A percentile compares a stretch with the other conserved stretches of the same genome.
These are phyloP conservation scores for Synanthedon andrenaeformis DNA, from an alignment of 2,888 invertebrate species.

Conservation along the genomic window DNA sequence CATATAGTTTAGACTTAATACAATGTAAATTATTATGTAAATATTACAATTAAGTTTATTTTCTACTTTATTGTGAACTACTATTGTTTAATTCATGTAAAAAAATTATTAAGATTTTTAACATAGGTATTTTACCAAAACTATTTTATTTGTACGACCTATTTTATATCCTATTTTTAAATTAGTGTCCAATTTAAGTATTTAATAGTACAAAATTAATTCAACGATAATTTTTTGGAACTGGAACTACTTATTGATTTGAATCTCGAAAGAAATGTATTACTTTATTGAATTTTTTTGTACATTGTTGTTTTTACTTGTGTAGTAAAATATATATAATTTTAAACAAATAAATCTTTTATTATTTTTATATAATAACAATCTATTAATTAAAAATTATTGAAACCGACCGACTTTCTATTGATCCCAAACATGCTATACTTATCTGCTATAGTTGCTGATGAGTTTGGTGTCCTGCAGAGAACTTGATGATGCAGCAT, in stretches of 20 bases:
- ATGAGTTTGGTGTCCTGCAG: neutral
- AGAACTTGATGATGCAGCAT: too few species aligned
- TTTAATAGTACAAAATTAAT: neutral
- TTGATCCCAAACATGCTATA: constrained; percentile 6
- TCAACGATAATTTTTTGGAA: neutral
- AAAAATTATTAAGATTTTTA: neutral
- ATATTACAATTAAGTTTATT: neutral
- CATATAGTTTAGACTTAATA: neutral
- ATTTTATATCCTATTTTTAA: neutral
- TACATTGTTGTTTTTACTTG: constrained; percentile 48
- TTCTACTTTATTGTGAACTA: neutral
- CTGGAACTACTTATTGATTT: neutral
- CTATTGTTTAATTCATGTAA: neutral
- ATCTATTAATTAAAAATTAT: too few species aligned
- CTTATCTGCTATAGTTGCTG: neutral
- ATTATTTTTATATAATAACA: constrained; percentile 7
- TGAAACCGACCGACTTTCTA: too few species aligned
- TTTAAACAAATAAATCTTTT: constrained; percentile 27
- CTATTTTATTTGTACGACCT: neutral
- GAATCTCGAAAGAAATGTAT: constrained; percentile 16
- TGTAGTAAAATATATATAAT: constrained; percentile 57
- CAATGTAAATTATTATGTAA: constrained; percentile 21
- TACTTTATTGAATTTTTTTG: constrained; percentile 38
- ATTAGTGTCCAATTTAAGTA: constrained; percentile 1
- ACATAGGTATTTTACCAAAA: neutral